Evolutionary conservation across 1,140 invertebrate species (phyloP).

Genomic region (Thaumatotibia leucotreta): DNA sequence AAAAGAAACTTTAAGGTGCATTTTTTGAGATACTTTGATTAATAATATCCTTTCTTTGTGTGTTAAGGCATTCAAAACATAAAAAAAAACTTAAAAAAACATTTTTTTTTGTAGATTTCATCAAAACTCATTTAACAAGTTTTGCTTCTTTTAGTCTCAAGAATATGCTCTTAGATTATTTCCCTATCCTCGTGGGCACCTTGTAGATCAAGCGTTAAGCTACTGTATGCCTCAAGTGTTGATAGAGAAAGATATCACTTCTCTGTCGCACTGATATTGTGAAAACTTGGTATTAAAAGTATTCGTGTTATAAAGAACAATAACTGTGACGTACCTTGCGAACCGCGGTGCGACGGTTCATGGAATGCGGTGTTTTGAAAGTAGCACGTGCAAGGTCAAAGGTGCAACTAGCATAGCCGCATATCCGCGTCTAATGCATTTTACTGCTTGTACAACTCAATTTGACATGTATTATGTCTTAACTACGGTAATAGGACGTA

Average conservation of each 20-base stretch:
- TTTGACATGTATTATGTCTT: background rate
- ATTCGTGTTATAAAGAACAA: slow-evolving; percentile 13
- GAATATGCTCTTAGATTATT: too few species aligned
- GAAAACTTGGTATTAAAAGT: background rate
- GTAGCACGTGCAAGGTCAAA: slow-evolving; percentile 70
- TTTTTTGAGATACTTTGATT: too few species aligned
- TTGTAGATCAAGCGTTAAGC: too few species aligned
- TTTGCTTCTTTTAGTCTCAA: too few species aligned
- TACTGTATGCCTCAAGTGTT: background rate
- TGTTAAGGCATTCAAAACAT: too few species aligned
- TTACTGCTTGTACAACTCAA: background rate
- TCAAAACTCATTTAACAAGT: too few species aligned
- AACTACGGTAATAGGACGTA: too few species aligned
- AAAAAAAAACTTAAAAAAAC: too few species aligned
- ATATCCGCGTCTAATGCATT: slow-evolving; percentile 39
- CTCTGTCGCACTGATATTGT: background rate
- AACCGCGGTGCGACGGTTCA: background rate
- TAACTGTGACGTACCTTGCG: slow-evolving; percentile 9
- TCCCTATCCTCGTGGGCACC: too few species aligned
- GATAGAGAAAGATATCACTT: background rate
- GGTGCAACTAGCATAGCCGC: slow-evolving; percentile 47
- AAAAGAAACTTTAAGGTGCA: too few species aligned
- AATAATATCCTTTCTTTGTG: too few species aligned
- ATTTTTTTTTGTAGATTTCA: too few species aligned
- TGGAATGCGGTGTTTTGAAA: slow-evolving; percentile 70